phyloP scores from a whole-genome alignment of 2,797 vertebrate species.

The Discoglossus pictus region DNA sequence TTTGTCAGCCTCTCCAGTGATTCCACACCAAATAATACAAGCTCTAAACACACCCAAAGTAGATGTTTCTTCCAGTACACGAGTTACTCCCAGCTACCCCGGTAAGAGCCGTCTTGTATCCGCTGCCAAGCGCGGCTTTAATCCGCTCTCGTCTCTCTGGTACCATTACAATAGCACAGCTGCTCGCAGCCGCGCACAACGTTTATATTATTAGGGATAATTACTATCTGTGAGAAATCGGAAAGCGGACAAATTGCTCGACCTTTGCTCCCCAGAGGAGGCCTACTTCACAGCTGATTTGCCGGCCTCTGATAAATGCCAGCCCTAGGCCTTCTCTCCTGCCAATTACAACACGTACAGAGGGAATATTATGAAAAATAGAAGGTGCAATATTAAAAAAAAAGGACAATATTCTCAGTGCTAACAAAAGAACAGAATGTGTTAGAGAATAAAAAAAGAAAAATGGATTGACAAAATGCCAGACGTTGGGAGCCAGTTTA shows the following conservation, averaged over 20 bases:
- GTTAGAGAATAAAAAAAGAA: too few species aligned
- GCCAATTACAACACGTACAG: too few species aligned
- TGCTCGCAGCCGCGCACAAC: neutral
- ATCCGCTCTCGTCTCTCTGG: constrained; percentile 20
- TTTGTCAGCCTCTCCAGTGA: too few species aligned
- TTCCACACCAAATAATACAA: too few species aligned
- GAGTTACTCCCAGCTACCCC: neutral
- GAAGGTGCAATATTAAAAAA: too few species aligned
- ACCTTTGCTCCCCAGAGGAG: neutral
- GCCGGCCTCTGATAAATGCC: neutral
- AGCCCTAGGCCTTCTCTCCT: constrained; percentile 18
- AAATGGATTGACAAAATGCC: too few species aligned
- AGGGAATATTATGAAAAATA: too few species aligned
- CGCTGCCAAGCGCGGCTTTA: constrained; percentile 4
- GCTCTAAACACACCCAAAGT: too few species aligned
- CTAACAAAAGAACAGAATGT: too few species aligned
- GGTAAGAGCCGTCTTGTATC: neutral
- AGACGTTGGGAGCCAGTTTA: too few species aligned
- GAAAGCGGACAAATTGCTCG: constrained; percentile 17
- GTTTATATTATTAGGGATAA: constrained; percentile 51
- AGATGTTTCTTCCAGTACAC: neutral
- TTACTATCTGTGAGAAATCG: constrained; percentile 38
- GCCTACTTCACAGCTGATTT: neutral
- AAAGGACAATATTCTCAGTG: too few species aligned
- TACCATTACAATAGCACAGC: constrained; percentile 40